A percentile compares a stretch with the other conserved stretches of the same genome.
phyloP scores from a whole-genome alignment of 2,888 invertebrate genomes.

The Alviniconcha strummeri region DNA sequence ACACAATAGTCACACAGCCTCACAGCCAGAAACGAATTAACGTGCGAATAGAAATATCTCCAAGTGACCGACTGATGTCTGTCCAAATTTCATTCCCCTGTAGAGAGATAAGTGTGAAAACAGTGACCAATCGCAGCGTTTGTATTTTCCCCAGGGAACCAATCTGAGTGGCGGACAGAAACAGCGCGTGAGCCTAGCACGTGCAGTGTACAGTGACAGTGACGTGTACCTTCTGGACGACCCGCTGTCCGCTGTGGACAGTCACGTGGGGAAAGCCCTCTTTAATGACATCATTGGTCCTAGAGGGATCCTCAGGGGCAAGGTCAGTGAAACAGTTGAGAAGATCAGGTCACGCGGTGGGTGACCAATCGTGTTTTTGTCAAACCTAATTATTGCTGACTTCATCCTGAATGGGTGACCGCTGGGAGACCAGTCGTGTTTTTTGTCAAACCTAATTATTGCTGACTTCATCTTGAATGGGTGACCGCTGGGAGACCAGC shows the following conservation, averaged over 20 bases:
- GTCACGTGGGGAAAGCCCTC: constrained; percentile 71
- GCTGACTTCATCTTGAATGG: too few species aligned
- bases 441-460: not conserved
- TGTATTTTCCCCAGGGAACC: constrained; percentile 61
- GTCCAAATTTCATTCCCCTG: too few species aligned
- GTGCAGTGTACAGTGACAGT: constrained; percentile 68
- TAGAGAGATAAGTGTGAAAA: too few species aligned
- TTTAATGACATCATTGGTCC: constrained; percentile 69
- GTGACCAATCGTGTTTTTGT: not conserved
- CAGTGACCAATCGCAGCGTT: too few species aligned
- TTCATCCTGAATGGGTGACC: not conserved
- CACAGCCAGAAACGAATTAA: too few species aligned
- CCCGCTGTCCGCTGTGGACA: constrained; percentile 72
- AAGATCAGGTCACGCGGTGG: not conserved
- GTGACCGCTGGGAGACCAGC: too few species aligned
- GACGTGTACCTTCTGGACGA: constrained; percentile 73
- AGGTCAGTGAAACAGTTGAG: constrained; percentile 28
- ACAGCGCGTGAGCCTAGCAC: constrained; percentile 70
- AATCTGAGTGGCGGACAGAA: constrained; percentile 72
- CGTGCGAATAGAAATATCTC: too few species aligned
- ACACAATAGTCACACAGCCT: too few species aligned
- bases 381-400: too few species aligned
- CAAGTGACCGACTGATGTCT: too few species aligned
- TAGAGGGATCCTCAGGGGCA: constrained; percentile 39
- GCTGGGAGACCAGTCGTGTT: not conserved